These are phyloP conservation scores for Capreolus pygargus DNA, from an alignment of 2,113 vertebrate species.

Conservation along the genomic window DNA sequence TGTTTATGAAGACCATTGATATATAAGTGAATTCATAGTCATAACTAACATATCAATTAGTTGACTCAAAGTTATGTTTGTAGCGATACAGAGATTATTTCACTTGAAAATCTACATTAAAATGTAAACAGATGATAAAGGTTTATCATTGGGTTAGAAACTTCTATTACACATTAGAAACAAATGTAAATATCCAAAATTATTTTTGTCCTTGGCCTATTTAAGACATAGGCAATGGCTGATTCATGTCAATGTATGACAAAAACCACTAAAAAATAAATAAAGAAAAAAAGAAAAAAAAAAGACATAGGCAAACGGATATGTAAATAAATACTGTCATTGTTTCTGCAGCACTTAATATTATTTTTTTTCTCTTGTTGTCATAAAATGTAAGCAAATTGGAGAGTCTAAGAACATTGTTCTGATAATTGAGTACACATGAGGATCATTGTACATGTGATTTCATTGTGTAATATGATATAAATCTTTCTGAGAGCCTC, in stretches of 20 bases:
- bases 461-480: constrained; percentile 76
- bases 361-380: constrained; percentile 74
- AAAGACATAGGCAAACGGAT: constrained; percentile 60
- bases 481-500: constrained; percentile 79
- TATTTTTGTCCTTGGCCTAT: constrained; percentile 51
- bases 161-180: constrained; percentile 32
- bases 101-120: constrained; percentile 59
- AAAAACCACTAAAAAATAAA: no score
- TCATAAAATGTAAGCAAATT: constrained; percentile 79
- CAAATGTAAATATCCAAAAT: constrained; percentile 56
- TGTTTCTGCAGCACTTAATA: constrained; percentile 71
- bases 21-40: constrained; percentile 45
- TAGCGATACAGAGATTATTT: constrained; percentile 42
- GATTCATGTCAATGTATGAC: no score
- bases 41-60: neutral
- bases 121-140: constrained; percentile 57
- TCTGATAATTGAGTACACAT: constrained; percentile 76
- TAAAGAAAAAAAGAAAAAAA: no score
- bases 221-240: constrained; percentile 60
- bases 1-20: constrained; percentile 44
- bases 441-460: constrained; percentile 72
- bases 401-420: constrained; percentile 80
- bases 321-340: constrained; percentile 72
- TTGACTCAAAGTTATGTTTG: neutral
- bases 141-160: constrained; percentile 43